phyloP scores from a whole-genome alignment of 2,797 vertebrate species.

The Crenuchus spilurus region DNA sequence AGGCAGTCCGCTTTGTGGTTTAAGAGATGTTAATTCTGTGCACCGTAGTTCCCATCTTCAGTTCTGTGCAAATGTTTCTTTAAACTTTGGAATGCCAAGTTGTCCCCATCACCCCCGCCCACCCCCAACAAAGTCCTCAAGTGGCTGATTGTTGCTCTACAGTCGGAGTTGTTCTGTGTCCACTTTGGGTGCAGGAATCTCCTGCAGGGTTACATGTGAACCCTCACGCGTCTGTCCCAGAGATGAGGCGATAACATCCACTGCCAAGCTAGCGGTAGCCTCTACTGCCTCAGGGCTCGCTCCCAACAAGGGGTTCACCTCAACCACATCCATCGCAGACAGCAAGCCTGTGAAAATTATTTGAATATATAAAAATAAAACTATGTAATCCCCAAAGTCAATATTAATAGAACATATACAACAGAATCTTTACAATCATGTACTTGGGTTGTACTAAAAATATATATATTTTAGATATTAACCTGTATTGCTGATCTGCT shows the following conservation, averaged over 20 bases:
- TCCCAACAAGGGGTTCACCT: slow-evolving; percentile 91
- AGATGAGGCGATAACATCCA: slow-evolving; percentile 90
- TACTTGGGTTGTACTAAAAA: too few relatives aligned
- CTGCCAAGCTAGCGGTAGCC: slow-evolving; percentile 85
- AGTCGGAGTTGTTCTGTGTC: slow-evolving; percentile 79
- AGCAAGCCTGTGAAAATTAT: slow-evolving; percentile 86
- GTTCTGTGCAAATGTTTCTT: slow-evolving; percentile 50
- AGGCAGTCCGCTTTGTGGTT: neutral
- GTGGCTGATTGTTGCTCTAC: slow-evolving; percentile 51
- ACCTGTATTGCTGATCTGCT: slow-evolving; percentile 98
- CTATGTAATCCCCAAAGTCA: too few relatives aligned
- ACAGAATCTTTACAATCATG: too few relatives aligned
- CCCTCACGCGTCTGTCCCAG: slow-evolving; percentile 93
- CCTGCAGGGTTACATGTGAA: slow-evolving; percentile 76
- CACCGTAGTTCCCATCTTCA: slow-evolving; percentile 29
- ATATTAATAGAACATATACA: too few relatives aligned
- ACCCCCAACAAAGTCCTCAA: slow-evolving; percentile 50
- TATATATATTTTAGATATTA: slow-evolving; percentile 24
- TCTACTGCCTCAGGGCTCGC: slow-evolving; percentile 84
- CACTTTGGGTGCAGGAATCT: slow-evolving; percentile 80
- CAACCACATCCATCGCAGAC: slow-evolving; percentile 93
- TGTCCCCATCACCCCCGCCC: slow-evolving; percentile 5
- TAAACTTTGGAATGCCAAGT: slow-evolving; percentile 73
- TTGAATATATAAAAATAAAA: too few relatives aligned
- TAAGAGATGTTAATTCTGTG: neutral